Base-by-base conservation (phyloP, 2,113 vertebrate species). In the Lota lota region DNA sequence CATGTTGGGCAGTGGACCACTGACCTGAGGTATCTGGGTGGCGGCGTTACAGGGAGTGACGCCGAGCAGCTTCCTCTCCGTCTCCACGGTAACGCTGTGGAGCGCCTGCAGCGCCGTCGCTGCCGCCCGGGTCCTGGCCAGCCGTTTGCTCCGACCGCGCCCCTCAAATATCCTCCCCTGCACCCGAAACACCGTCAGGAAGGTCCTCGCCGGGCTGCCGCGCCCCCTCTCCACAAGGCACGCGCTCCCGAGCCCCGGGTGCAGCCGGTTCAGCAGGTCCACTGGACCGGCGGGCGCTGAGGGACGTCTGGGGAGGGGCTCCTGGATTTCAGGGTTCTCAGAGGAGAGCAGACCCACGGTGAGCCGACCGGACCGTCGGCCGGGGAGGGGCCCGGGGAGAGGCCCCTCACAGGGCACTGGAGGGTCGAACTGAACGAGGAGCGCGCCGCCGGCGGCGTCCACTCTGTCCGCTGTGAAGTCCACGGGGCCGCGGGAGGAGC, bases 111-210 rank as follows among this genome's bases (percentile, higher is more conserved):
- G 87, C 0, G 94, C 97, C 0, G 94, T 93, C 63, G 93, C 93
- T 0, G 97, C 97, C 0, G 95, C 96, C 79, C 92, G 93, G 14
- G 92, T 92, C 83, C 96, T 97, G 36, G 97, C 97, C 85, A 93
- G 82, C 82, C 95, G 94, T 87, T 98, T 98, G 84, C 94, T 98
- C 68, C 90, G 93, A 63, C 94, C 95, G 0, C 93, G 95, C 66
- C 97, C 97, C 88, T 98, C 95, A 73, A 97, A 99, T 0, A 91
- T 93, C 87, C 89, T 91, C 51, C 94, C 94, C 1, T 97, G 94
- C 85, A 97, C 92, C 57, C 92, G 76, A 7, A 97, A 92, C 0
- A 95, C 93, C 95, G 96, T 95, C 18, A 98, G 92, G 24, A 97
- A 98, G 58, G 92, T 93, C 90, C 83, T 87, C 36, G 3, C 5